Percentiles rank a stretch among this genome's conserved stretches.
Evolutionary conservation across 2,113 vertebrate genomes (phyloP).

Genomic region (Sclerurus mexicanus): DNA sequence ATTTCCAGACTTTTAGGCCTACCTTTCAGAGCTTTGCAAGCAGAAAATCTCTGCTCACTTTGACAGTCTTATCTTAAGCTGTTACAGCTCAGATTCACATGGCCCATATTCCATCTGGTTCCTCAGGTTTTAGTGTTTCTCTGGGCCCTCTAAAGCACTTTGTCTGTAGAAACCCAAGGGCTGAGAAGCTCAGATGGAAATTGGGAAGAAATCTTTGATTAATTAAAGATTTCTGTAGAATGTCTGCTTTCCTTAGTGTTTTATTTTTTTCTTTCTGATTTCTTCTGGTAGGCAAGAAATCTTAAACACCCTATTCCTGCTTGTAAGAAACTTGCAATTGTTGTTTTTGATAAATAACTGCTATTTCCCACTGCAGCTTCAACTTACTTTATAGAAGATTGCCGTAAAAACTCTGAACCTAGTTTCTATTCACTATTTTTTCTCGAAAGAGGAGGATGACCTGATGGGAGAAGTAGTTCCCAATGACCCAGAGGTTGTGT

Average conservation of each 20-base stretch:
- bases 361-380: background rate
- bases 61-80: background rate
- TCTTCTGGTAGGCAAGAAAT: background rate
- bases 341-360: background rate
- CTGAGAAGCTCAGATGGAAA: background rate
- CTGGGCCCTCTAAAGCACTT: background rate
- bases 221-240: background rate
- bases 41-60: background rate
- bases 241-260: background rate
- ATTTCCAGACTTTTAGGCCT: background rate
- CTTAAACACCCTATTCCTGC: background rate
- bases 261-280: background rate
- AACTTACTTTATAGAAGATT: background rate
- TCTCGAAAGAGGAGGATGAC: background rate
- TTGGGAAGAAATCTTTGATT: background rate
- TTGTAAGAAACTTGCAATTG: background rate
- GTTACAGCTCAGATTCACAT: background rate
- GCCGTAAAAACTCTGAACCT: background rate
- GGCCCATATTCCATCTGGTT: background rate
- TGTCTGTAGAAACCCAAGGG: background rate
- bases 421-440: background rate
- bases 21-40: background rate
- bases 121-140: background rate
- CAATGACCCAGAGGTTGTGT: background rate
- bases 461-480: background rate